Base-by-base conservation (phyloP, 2,888 invertebrate genomes). In the Brachyptera risi region DNA sequence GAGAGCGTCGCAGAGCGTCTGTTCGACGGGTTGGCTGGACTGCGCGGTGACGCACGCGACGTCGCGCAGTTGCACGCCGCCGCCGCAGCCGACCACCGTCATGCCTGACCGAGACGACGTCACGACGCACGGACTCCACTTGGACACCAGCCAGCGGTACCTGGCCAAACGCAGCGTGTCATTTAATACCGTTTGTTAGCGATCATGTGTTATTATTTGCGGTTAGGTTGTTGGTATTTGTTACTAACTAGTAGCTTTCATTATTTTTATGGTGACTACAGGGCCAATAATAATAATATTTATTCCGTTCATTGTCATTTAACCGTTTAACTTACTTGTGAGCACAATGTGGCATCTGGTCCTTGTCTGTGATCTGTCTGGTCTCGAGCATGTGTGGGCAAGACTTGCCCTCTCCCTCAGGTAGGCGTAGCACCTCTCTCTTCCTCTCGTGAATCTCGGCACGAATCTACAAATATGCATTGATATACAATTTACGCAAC, bases 31-130 rank as follows among this genome's bases (percentile, higher is more conserved):
- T 1, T 78, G 70, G 0, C 79, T 79, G 0, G 80, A 79, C 44
- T 78, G 78, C 3, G 78, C 75, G 11, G 67, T 64, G 9, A 80
- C 79, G 68, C 83, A 84, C 2, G 79, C 79, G 1, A 80, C 79
- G 50, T 79, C 80, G 1, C 83, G 71, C 17, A 80, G 72, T 71
- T 83, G 83, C 37, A 82, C 76, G 0, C 83, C 83, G 15, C 83
- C 83, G 1, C 83, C 83, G 65, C 83, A 83, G 11, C 71, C 70
- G 2, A 69, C 80, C 1, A 78, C 68, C 11, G 78, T 75, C 1
- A 80, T 76, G 1, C 59, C 38, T 1, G 60, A 54, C n/a, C 60
- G 60, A 11, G 64, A 64, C 7, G 60, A 47, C 5, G 68, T 68
- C 23, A 71, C 65, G 38, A 69, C 81, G 1, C 80, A 77, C 0